Conservation (phyloP, 2,113 vertebrate species). For the Burhinus oedicnemus region DNA sequence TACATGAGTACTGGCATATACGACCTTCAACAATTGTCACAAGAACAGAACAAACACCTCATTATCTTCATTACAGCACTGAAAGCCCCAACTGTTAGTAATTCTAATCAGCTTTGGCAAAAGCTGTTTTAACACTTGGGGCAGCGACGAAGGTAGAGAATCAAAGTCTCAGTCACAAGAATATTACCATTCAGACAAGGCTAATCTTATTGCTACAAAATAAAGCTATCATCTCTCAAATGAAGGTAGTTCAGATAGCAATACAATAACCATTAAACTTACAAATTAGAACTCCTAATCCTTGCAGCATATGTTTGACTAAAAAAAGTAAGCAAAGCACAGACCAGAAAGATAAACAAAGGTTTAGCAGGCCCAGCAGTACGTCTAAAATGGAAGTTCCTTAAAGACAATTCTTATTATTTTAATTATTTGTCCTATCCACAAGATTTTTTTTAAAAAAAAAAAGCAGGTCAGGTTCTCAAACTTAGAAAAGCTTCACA, state of each 20-base stretch:
- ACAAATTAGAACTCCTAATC: slow-evolving; percentile 7
- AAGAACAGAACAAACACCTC: background rate
- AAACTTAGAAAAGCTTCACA: background rate
- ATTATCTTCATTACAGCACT: background rate
- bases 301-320: background rate
- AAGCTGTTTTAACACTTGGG: background rate
- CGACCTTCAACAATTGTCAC: slow-evolving; percentile 3
- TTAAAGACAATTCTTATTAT: background rate
- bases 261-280: background rate
- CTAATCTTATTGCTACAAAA: background rate
- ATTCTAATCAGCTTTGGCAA: background rate
- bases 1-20: background rate
- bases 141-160: background rate
- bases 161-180: slow-evolving; percentile 12
- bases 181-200: background rate
- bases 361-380: background rate
- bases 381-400: background rate
- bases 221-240: background rate
- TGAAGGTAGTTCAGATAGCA: background rate
- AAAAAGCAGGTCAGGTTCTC: background rate
- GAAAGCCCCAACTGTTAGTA: background rate
- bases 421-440: background rate
- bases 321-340: background rate
- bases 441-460: background rate
- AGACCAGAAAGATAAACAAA: background rate